phyloP scores from a whole-genome alignment of 2,888 invertebrate genomes.

The Pachycephus smyrnensis region DNA sequence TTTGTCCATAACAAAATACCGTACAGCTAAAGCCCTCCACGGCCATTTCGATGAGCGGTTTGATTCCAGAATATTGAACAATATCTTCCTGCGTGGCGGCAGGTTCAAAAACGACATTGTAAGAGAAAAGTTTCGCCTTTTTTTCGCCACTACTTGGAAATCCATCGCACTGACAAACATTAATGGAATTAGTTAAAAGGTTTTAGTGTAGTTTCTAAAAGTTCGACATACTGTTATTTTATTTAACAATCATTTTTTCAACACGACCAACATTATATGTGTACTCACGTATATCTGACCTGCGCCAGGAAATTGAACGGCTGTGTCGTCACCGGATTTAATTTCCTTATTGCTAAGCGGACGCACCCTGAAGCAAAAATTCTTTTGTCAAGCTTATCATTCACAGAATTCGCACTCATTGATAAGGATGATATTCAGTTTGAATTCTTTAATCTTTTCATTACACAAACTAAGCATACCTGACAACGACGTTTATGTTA shows the following conservation, averaged over 20 bases:
- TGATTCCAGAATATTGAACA: constrained; percentile 90
- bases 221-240: background rate
- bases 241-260: constrained; percentile 1
- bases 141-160: constrained; percentile 69
- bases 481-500: constrained; percentile 90
- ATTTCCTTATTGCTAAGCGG: constrained; percentile 84
- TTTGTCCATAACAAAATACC: constrained; percentile 96
- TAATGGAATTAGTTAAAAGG: background rate
- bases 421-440: constrained; percentile 13
- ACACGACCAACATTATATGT: constrained; percentile 24
- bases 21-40: constrained; percentile 95
- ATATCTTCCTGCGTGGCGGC: constrained; percentile 88
- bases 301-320: constrained; percentile 88
- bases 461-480: constrained; percentile 68
- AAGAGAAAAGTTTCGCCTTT: constrained; percentile 90
- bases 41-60: constrained; percentile 92
- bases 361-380: constrained; percentile 75
- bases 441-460: background rate
- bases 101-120: constrained; percentile 94
- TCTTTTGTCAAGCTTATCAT: background rate
- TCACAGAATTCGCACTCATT: background rate
- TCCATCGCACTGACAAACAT: constrained; percentile 48
- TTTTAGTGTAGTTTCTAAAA: background rate
- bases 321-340: constrained; percentile 75
- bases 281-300: constrained; percentile 82